These are phyloP conservation scores for Corythornis cristatus DNA, from an alignment of 2,113 vertebrate genomes.

Conservation along the genomic window DNA sequence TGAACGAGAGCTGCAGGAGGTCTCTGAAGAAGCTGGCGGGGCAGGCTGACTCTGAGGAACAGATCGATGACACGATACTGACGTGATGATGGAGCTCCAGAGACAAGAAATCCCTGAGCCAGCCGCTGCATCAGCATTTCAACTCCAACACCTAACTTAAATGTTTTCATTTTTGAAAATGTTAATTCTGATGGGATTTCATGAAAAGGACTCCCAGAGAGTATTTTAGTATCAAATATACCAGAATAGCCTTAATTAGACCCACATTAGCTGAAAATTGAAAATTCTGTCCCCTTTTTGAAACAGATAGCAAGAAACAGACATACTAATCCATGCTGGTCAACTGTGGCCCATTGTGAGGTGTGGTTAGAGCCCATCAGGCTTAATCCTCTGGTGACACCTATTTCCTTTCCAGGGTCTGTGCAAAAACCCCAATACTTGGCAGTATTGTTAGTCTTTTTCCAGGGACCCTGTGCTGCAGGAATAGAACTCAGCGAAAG, in stretches of 20 bases:
- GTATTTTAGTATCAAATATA: slow-evolving; percentile 77
- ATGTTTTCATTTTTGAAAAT: slow-evolving; percentile 85
- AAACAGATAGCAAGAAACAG: not conserved
- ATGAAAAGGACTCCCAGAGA: slow-evolving; percentile 74
- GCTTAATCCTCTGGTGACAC: slow-evolving; percentile 14
- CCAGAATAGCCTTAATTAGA: slow-evolving; percentile 83
- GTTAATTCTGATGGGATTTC: slow-evolving; percentile 73
- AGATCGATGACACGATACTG: slow-evolving; percentile 96
- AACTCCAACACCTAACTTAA: slow-evolving; percentile 64
- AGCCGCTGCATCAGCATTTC: slow-evolving; percentile 43
- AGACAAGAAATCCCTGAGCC: not conserved
- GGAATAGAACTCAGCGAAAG: not conserved
- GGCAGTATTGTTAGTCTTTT: not conserved
- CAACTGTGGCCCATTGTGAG: not conserved
- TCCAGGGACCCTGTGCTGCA: not conserved
- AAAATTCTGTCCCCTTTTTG: slow-evolving; percentile 65
- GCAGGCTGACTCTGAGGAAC: slow-evolving; percentile 89
- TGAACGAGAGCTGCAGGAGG: slow-evolving; percentile 89
- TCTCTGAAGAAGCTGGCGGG: slow-evolving; percentile 93
- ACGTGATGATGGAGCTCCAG: slow-evolving; percentile 79
- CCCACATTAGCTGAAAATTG: slow-evolving; percentile 66
- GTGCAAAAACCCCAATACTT: not conserved
- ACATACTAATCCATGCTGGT: not conserved
- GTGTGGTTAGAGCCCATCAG: not conserved
- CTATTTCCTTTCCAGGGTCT: slow-evolving; percentile 8